Percentiles rank a stretch among this genome's conserved stretches.
phyloP scores from a whole-genome alignment of 2,888 invertebrate genomes.

The Mesodorylaimus sp. region DNA sequence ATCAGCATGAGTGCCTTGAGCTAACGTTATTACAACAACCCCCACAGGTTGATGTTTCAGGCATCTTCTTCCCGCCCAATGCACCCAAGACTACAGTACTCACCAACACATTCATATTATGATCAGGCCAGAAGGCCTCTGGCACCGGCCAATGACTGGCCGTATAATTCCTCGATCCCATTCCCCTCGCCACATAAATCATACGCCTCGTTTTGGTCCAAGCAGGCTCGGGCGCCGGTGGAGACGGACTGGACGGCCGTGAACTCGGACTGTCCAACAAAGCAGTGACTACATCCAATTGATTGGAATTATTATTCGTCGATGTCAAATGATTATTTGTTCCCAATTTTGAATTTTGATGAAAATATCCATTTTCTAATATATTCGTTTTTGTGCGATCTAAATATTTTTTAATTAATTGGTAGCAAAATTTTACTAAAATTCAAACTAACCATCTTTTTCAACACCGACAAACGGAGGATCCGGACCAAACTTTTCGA shows the following conservation, averaged over 20 bases:
- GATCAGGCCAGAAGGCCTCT: slow-evolving; percentile 91
- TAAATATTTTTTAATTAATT: too few species aligned
- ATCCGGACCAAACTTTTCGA: slow-evolving; percentile 83
- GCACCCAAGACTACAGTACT: too few species aligned
- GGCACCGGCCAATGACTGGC: slow-evolving; percentile 98
- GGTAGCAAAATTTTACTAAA: too few species aligned
- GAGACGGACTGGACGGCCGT: neutral
- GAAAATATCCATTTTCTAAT: neutral
- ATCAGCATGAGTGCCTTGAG: too few species aligned
- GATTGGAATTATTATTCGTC: neutral
- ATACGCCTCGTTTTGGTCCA: slow-evolving; percentile 73
- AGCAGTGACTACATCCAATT: too few species aligned
- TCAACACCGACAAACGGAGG: slow-evolving; percentile 28
- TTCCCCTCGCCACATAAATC: slow-evolving; percentile 76
- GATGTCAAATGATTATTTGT: neutral
- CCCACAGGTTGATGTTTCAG: too few species aligned
- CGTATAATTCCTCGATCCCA: slow-evolving; percentile 51
- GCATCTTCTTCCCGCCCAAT: too few species aligned
- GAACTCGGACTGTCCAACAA: too few species aligned
- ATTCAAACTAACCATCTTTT: too few species aligned
- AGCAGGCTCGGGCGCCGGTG: slow-evolving; percentile 41
- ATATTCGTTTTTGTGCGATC: too few species aligned
- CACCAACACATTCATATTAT: slow-evolving; percentile 60
- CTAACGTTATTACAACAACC: too few species aligned
- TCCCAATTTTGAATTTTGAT: neutral